Conservation (phyloP, 2,797 vertebrate species). For the Spinus olivaceus region DNA sequence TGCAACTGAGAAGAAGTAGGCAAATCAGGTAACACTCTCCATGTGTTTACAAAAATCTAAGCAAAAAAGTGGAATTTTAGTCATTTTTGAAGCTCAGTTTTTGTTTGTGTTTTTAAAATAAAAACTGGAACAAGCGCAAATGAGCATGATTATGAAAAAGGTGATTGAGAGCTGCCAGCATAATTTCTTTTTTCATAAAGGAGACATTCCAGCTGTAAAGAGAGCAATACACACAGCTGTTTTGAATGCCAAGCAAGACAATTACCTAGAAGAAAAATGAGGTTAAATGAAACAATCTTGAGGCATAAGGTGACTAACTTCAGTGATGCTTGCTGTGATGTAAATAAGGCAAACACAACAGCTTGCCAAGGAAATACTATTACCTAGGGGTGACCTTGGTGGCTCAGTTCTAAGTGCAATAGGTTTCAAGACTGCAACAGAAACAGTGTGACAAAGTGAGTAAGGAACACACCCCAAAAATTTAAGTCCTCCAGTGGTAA, state of each 20-base stretch:
- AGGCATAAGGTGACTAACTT: neutral
- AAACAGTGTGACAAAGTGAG: slow-evolving; percentile 22
- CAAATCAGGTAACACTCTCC: neutral
- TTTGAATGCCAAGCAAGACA: neutral
- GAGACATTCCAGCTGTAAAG: neutral
- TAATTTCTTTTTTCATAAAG: neutral
- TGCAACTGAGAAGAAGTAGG: slow-evolving; percentile 24
- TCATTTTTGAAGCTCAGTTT: neutral
- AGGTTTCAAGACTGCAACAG: slow-evolving; percentile 63
- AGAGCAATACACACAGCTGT: neutral
- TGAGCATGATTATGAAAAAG: neutral
- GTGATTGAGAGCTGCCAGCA: slow-evolving; percentile 2
- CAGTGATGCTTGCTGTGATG: slow-evolving; percentile 6
- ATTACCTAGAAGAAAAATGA: slow-evolving; percentile 40
- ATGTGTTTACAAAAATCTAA: neutral
- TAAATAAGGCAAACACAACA: slow-evolving; percentile 1
- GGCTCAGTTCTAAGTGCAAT: slow-evolving; percentile 63
- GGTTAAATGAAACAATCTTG: slow-evolving; percentile 14
- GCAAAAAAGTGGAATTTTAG: neutral
- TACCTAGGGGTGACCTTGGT: slow-evolving; percentile 70
- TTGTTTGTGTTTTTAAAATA: neutral
- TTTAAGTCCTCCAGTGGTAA: neutral
- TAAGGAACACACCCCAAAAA: neutral
- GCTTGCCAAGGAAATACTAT: slow-evolving; percentile 36
- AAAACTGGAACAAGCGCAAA: neutral